Base-by-base conservation (phyloP, 1,140 invertebrate genomes). In the Drosophila subobscura region DNA sequence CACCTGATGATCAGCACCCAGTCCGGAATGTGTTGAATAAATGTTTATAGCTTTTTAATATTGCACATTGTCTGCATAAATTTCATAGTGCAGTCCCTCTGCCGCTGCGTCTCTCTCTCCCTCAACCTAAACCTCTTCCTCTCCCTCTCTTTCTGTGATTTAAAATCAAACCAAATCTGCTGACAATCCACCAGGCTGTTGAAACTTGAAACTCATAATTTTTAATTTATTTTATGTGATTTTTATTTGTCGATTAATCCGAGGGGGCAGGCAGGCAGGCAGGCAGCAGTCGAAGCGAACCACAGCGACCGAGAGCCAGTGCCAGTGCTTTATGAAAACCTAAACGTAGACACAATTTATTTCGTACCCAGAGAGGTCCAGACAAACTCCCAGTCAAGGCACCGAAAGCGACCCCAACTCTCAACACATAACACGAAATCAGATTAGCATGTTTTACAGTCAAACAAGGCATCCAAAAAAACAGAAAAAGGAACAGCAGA, bases 151-250 rank as follows among this genome's bases (percentile, higher is more conserved):
- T 44, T 33, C 25, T 70, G 66, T 60, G 72, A 86, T 85, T 85
- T 86, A 74, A 85, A 85, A 85, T 85, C 81, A 85, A 85, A 85
- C 77, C 72, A 86, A 85, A 85, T 85, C 81, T 88, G 83, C 77
- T 85, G 81, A 77, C 80, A 80, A 79, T 86, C 73, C 77, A 40
- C 8, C 73, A 78, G 75, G 66, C 72, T 83, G 83, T 86, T 88
- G 83, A 88, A 86, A 86, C 83, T 88, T 88, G 83, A 86, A 86
- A 86, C 83, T 86, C 83, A 88, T 88, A 88, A 88, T 88, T 88
- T 88, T 88, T 88, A 88, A 88, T 88, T 88, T 88, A 88, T 88
- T 88, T 88, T 88, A 88, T 88, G 84, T 88, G 83, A 88, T 88
- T 88, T 88, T 88, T 83, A 88, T 88, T 88, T 88, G 83, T 88